Percentiles rank a stretch among this genome's conserved stretches.
phyloP scores from a whole-genome alignment of 2,888 invertebrate genomes.

The Conchocele bisecta region DNA sequence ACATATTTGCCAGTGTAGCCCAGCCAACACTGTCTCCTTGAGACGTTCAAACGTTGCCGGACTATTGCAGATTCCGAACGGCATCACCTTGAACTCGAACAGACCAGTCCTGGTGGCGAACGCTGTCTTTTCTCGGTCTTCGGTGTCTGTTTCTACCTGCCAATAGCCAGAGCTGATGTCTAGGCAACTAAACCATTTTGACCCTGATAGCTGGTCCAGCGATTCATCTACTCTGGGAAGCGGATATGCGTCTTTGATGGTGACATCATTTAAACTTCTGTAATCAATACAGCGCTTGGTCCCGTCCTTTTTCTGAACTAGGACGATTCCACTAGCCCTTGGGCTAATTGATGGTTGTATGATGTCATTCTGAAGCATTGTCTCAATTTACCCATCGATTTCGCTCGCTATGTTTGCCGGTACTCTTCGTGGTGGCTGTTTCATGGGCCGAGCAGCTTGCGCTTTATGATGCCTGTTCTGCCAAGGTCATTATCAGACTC shows the following conservation, averaged over 20 bases:
- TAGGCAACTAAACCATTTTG: conserved; percentile 30
- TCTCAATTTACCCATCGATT: too few relatives aligned
- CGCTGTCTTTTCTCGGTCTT: conserved; percentile 28
- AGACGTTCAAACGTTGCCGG: conserved; percentile 43
- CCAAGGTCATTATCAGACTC: too few relatives aligned
- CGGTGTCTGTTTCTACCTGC: conserved; percentile 25
- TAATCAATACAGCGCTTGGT: conserved; percentile 33
- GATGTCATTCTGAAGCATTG: too few relatives aligned
- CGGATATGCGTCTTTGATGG: conserved; percentile 33
- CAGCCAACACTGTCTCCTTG: conserved; percentile 35
- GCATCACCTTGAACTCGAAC: conserved; percentile 30
- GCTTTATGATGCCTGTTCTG: too few relatives aligned
- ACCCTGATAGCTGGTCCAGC: conserved; percentile 32
- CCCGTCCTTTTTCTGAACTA: conserved; percentile 37
- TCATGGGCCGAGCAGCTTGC: too few relatives aligned
- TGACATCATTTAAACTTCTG: conserved; percentile 22
- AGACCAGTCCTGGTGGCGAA: conserved; percentile 17
- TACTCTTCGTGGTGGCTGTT: too few relatives aligned
- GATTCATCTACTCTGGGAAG: conserved; percentile 48
- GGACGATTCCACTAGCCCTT: conserved; percentile 38
- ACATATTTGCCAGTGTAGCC: conserved; percentile 33
- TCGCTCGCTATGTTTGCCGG: too few relatives aligned
- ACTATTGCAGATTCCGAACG: conserved; percentile 41
- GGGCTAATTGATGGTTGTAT: too few relatives aligned
- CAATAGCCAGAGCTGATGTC: conserved; percentile 45